These are phyloP conservation scores for Heptranchias perlo DNA, from an alignment of 2,113 vertebrate species.

Conservation along the genomic window DNA sequence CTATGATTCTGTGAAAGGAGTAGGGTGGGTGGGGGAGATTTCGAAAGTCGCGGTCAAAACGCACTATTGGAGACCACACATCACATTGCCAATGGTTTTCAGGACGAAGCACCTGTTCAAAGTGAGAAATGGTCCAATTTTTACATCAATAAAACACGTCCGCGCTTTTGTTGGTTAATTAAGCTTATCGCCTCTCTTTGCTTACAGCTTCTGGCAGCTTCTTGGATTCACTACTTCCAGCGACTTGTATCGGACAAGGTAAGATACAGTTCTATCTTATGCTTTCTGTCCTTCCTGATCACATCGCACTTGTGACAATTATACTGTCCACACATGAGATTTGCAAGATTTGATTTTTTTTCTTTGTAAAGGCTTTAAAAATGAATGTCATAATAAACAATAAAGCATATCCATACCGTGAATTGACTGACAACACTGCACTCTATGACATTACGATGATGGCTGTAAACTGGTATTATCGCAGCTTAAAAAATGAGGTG, in stretches of 20 bases:
- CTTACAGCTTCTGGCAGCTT: conserved; percentile 5
- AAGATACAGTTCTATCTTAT: no score
- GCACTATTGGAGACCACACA: neutral
- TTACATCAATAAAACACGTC: neutral
- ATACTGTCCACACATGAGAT: neutral
- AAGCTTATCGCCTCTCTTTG: neutral
- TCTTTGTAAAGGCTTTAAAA: no score
- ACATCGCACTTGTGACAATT: no score
- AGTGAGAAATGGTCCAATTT: neutral
- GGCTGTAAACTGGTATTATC: neutral
- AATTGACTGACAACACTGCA: neutral
- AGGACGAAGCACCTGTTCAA: neutral
- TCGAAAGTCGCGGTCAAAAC: neutral
- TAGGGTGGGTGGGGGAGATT: neutral
- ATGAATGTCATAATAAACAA: no score
- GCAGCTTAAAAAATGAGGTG: neutral
- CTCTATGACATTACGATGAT: neutral
- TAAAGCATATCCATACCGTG: neutral
- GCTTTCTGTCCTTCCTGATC: no score
- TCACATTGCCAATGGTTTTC: neutral
- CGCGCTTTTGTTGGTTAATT: neutral
- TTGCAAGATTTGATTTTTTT: neutral
- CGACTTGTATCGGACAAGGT: neutral
- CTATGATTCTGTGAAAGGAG: no score
- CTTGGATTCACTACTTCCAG: neutral